These are phyloP conservation scores for Eriocheir sinensis DNA, from an alignment of 1,140 invertebrate species.

Conservation along the genomic window DNA sequence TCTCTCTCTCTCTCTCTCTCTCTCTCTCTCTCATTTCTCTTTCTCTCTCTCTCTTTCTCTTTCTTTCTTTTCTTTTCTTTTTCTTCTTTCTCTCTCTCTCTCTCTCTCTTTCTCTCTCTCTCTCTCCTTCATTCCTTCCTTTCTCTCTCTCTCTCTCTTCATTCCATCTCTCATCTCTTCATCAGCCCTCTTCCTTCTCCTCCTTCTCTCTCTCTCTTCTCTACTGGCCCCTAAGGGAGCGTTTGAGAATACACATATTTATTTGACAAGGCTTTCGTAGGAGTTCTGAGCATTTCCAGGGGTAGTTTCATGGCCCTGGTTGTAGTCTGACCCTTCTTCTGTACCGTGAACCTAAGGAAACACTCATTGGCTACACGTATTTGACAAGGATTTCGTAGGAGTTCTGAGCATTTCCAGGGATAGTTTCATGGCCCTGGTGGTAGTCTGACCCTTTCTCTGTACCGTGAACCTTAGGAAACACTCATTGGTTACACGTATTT, in stretches of 20 bases:
- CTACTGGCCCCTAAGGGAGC: background rate
- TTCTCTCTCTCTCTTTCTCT: background rate
- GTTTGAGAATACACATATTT: background rate
- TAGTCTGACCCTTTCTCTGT: too few species aligned
- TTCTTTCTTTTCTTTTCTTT: background rate
- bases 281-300: too few species aligned
- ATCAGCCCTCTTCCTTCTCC: background rate
- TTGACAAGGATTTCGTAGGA: too few species aligned
- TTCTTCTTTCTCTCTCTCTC: background rate
- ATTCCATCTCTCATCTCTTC: background rate
- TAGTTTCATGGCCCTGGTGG: too few species aligned
- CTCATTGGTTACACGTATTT: too few species aligned
- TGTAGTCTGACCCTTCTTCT: too few species aligned
- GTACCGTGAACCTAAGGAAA: too few species aligned
- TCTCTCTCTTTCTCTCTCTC: constrained; percentile 7
- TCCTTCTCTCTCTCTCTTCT: background rate
- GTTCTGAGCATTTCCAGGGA: too few species aligned
- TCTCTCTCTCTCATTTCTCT: background rate
- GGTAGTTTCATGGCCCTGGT: too few species aligned
- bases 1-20: background rate
- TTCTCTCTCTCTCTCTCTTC: background rate
- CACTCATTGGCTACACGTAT: too few species aligned
- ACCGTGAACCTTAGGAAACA: too few species aligned
- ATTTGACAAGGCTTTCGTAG: too few species aligned
- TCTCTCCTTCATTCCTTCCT: background rate